These are phyloP conservation scores for Motacilla tschutschensis DNA, from an alignment of 2,113 vertebrate genomes.

Conservation along the genomic window DNA sequence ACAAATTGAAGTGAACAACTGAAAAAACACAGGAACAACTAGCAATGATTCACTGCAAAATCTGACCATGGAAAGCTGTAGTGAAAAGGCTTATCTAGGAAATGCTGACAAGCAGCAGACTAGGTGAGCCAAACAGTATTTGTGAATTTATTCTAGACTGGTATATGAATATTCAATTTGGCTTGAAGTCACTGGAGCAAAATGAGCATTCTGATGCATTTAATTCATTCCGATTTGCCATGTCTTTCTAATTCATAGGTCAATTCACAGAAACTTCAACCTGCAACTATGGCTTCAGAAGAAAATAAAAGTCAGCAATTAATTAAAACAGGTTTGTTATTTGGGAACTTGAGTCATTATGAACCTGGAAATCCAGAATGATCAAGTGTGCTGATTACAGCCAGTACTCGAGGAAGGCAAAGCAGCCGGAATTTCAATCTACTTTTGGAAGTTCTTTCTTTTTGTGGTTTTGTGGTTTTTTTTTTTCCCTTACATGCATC, in stretches of 20 bases:
- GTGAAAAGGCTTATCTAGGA: constrained; percentile 64
- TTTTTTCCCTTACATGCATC: background rate
- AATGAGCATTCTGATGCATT: constrained; percentile 66
- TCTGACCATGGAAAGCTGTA: constrained; percentile 61
- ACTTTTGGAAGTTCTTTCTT: background rate
- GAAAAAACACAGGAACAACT: constrained; percentile 24
- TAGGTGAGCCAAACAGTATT: constrained; percentile 67
- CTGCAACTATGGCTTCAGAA: constrained; percentile 13
- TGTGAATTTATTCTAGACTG: constrained; percentile 72
- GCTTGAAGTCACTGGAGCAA: constrained; percentile 66
- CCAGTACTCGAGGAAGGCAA: background rate
- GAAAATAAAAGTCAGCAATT: constrained; percentile 42
- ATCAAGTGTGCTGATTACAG: background rate
- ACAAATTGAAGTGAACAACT: constrained; percentile 31
- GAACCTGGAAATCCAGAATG: constrained; percentile 32
- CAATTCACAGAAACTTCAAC: constrained; percentile 59
- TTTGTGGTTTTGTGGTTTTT: background rate
- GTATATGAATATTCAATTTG: constrained; percentile 72
- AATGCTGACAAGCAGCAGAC: constrained; percentile 69
- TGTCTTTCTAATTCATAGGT: constrained; percentile 67
- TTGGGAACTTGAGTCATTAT: constrained; percentile 36
- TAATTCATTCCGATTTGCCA: constrained; percentile 67
- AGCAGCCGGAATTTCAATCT: background rate
- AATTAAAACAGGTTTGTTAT: constrained; percentile 49
- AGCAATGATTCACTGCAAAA: constrained; percentile 56